Evolutionary conservation across 2,113 vertebrate genomes (phyloP).

Genomic region (Tapirus terrestris): DNA sequence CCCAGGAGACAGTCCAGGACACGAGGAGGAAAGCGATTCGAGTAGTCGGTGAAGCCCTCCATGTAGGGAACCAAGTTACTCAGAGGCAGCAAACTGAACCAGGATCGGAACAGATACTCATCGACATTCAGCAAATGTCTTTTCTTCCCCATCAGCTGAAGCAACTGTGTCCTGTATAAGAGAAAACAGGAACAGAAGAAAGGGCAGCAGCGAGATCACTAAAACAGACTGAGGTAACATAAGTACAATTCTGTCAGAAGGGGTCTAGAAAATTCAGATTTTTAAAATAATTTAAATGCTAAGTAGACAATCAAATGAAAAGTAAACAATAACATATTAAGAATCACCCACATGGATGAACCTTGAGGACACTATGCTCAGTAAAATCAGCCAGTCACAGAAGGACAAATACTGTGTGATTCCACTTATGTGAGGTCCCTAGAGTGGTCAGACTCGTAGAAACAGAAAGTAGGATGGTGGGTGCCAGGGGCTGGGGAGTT

Average conservation of each 20-base stretch:
- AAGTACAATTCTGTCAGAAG: background rate
- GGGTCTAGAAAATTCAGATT: too few relatives aligned
- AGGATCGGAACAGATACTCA: slow-evolving; percentile 85
- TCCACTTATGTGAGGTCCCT: background rate
- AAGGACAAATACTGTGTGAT: background rate
- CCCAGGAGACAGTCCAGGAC: slow-evolving; percentile 85
- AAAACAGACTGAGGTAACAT: background rate
- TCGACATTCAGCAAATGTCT: slow-evolving; percentile 87
- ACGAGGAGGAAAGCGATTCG: slow-evolving; percentile 59
- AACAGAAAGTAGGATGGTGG: background rate
- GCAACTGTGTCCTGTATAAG: slow-evolving; percentile 73
- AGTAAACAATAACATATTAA: background rate
- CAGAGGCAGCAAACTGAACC: slow-evolving; percentile 87
- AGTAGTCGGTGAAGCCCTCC: slow-evolving; percentile 73
- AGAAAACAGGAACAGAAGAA: background rate
- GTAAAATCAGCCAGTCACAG: background rate
- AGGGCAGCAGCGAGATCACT: background rate
- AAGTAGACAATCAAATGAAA: background rate
- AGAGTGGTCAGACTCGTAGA: background rate
- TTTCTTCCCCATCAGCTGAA: slow-evolving; percentile 83
- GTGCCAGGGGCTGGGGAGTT: too few relatives aligned
- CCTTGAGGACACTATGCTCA: background rate
- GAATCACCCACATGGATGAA: background rate
- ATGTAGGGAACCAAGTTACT: slow-evolving; percentile 71
- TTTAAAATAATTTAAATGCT: background rate